Conservation (phyloP, 2,113 vertebrate species). For the Alces alces region DNA sequence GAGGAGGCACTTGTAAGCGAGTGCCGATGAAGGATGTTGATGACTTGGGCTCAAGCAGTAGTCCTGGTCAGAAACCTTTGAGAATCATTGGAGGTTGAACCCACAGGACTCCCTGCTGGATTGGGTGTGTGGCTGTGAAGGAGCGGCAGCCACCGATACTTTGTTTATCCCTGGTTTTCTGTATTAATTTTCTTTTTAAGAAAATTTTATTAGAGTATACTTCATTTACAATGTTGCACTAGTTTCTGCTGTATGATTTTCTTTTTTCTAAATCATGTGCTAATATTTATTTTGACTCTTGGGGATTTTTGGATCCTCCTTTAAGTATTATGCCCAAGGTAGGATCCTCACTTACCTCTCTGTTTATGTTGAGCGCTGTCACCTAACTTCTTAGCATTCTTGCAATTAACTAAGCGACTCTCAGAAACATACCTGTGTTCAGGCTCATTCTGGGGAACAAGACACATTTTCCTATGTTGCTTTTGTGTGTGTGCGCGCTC, state of each 20-base stretch:
- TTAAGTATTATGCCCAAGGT: not conserved
- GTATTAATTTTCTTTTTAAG: not conserved
- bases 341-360: not conserved
- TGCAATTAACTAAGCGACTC: not conserved
- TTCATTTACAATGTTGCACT: not conserved
- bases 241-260: not conserved
- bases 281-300: not conserved
- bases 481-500: not conserved
- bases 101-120: not conserved
- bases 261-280: not conserved
- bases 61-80: not conserved
- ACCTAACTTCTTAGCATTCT: not conserved
- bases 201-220: not conserved
- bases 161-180: not conserved
- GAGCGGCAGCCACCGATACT: not conserved
- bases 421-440: not conserved
- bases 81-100: not conserved
- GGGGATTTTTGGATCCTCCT: not conserved
- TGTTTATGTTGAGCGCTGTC: not conserved
- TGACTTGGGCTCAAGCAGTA: accelerated
- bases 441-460: not conserved
- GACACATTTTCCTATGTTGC: not conserved
- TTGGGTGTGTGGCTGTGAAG: not conserved
- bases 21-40: too few species aligned
- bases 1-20: not conserved